Evolutionary conservation across 2,888 invertebrate genomes (phyloP), one percentile per base, ranked within the genome.

Genomic region (Hyposoter dolosus): DNA sequence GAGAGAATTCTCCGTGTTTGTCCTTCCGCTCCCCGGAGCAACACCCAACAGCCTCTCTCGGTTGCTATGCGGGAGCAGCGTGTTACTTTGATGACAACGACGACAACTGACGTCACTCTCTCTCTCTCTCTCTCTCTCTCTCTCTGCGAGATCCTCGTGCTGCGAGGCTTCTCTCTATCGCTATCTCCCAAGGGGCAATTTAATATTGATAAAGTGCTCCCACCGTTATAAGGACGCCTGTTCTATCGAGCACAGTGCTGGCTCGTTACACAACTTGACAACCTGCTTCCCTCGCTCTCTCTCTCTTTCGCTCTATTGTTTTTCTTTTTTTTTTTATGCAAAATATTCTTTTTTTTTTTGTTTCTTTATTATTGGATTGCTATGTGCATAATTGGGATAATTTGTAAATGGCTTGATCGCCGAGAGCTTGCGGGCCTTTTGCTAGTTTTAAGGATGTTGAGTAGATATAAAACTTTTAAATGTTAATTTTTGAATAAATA

Each of bases 151-250:
- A 72, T 80, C 63, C 78, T 85, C 85, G 12, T 68, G 72, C 40
- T 40, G 4, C 6, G 4, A 4, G 77, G 50, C 82, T 56, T 60
- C 60, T 60, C 60, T 85, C 83, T 81, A 71, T 69, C 75, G 68
- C 88, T 90, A 90, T 90, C 88, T 90, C 89, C 15, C 28, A 88
- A 89, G 88, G 89, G 90, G 89, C 91, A 90, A 92, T 91, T 92
- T 92, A 91, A 91, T 91, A 92, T 91, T 92, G 91, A 93, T 93
- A 93, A 82, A 93, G 90, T 90, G 83, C 76, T 71, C 84, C 89
- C 89, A 90, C 85, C 87, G 84, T 85, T 85, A 40, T 40, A 88
- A 71, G 50, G 71, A 71, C 32, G 32, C 17, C 23, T 28, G 28
- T 3, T 69, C 15, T 28, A 45, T 69, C 35, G 17, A 47, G 47